Conservation (phyloP, 2,113 vertebrate species). For the Oxyura jamaicensis region DNA sequence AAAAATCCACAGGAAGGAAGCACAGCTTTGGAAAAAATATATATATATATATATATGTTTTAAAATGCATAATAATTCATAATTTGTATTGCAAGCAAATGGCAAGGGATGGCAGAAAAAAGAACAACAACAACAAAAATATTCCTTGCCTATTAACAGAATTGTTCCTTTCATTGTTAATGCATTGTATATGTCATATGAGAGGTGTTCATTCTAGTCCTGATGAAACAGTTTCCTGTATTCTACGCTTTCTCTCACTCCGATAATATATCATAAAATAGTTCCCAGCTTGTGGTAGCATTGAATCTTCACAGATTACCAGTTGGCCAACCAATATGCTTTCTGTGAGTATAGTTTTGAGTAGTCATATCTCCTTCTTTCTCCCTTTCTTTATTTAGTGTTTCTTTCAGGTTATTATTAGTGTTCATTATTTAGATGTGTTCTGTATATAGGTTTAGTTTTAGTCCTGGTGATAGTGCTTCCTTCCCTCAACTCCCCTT, state of each 20-base stretch:
- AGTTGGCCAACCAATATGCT: not conserved
- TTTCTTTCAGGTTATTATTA: not conserved
- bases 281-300: not conserved
- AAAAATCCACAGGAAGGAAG: not conserved
- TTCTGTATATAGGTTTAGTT: not conserved
- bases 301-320: not conserved
- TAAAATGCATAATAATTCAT: not conserved
- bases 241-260: not conserved
- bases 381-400: not conserved
- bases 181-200: not conserved
- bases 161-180: not conserved
- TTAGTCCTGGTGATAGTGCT: not conserved
- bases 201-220: not conserved
- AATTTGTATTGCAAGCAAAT: not conserved
- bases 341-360: not conserved
- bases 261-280: not conserved
- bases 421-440: not conserved
- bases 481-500: rapidly evolving
- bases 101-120: not conserved
- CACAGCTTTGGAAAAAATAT: not conserved
- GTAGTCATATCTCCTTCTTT: not conserved
- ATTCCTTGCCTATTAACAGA: not conserved
- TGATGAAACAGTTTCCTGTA: not conserved
- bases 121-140: not conserved
- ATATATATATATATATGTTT: no score